Base-by-base conservation (phyloP, 2,113 vertebrate species). In the Psittacus erithacus region DNA sequence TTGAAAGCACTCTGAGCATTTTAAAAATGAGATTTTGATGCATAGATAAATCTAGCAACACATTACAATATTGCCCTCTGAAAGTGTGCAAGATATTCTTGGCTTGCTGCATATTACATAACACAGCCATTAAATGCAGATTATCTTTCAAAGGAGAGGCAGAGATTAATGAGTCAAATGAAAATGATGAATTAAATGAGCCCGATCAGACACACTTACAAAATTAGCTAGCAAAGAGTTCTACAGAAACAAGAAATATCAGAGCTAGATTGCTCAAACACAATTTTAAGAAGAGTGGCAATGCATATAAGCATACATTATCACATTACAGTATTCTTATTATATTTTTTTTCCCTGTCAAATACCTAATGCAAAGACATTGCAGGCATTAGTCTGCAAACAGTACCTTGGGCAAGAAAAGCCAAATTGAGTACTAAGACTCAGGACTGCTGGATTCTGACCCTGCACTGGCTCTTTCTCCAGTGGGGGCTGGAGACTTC, bases 111-210 rank as follows among this genome's bases (percentile, higher is more conserved):
- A 95, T 96, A 93, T 97, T 97, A 93, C 59, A 96, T 96, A 97
- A 97, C 79, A 75, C 82, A 88, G 65, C 88, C 89, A 96, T 97
- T 98, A 97, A 97, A 97, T 85, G 93, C 65, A 95, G 92, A 98
- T 97, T 97, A 96, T 98, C 92, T 97, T 97, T 96, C 88, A 87
- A 96, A 96, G 79, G 64, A 86, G 89, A 97, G 92, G 91, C 96
- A 98, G 94, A 97, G 96, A 98, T 97, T 97, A 98, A 98, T 98
- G 97, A 96, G 77, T 95, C 97, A 98, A 98, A 97, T 16, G 47
- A 94, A 95, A 97, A 94, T 92, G 90, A 97, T 94, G 83, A 95
- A 96, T 97, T 97, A 96, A 97, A 97, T 97, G 90, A 97, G 81
- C 65, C 86, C 25, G 84, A 96, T 96, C 89, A 89, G 89, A 92